A percentile compares a stretch with the other conserved stretches of the same genome.
Evolutionary conservation across 2,113 vertebrate species (phyloP).

Genomic region (Trachemys scripta): DNA sequence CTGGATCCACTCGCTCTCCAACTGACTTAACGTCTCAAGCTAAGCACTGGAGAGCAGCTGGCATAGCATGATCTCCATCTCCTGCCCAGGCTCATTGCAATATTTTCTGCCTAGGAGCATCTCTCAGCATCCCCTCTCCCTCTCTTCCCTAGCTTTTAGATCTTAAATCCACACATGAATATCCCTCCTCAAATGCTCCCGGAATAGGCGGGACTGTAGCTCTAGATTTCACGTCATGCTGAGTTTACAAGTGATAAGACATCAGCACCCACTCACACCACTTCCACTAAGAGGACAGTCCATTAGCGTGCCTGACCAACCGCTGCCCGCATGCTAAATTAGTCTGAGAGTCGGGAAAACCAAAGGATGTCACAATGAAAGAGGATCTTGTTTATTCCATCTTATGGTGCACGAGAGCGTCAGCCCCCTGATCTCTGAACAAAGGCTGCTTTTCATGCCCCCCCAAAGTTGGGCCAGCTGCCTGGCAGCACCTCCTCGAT

Average conservation of each 20-base stretch:
- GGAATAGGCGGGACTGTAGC: background rate
- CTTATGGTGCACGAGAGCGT: background rate
- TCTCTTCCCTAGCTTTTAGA: background rate
- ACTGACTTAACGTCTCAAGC: accelerated
- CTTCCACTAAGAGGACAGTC: background rate
- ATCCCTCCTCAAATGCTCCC: background rate
- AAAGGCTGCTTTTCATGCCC: background rate
- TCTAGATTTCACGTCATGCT: background rate
- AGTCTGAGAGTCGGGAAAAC: background rate
- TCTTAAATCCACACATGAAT: background rate
- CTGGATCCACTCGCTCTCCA: background rate
- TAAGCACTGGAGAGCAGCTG: background rate
- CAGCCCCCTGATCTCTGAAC: constrained; percentile 32
- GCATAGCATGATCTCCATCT: background rate
- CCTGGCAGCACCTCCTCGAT: constrained; percentile 14
- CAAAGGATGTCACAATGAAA: background rate
- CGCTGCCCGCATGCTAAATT: background rate
- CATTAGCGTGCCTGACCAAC: background rate
- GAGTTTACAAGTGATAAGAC: constrained; percentile 21
- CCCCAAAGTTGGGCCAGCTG: constrained; percentile 41
- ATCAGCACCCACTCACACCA: background rate
- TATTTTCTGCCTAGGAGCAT: background rate
- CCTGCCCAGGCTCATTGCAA: background rate
- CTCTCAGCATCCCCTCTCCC: constrained; percentile 10
- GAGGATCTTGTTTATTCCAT: constrained; percentile 35